Evolutionary conservation across 30 jellyfish, hydroid and myxozoan genomes (phyloP).

Genomic region (Sanderia malayensis): DNA sequence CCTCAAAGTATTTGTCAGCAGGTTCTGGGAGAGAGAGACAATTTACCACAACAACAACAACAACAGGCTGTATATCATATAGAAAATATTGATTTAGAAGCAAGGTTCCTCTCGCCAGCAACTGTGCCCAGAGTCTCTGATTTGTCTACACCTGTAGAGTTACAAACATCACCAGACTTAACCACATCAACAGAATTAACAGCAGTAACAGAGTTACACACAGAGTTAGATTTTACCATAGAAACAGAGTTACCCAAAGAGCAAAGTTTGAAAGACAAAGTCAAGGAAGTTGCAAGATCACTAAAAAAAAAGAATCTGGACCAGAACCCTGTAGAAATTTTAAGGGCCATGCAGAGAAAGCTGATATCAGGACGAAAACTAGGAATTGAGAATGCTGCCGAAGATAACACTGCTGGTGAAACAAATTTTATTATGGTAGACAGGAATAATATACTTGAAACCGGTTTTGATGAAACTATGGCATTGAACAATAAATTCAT

Average conservation of each 20-base stretch:
- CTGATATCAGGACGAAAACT: not conserved
- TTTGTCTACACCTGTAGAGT: not conserved
- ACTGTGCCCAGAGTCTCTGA: not conserved
- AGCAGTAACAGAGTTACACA: not conserved
- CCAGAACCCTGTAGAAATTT: constrained; percentile 10
- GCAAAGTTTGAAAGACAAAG: constrained; percentile 4
- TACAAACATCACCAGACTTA: not conserved
- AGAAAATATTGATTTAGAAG: not conserved
- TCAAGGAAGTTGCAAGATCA: constrained; percentile 8
- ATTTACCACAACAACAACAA: not conserved
- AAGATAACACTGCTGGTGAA: not conserved
- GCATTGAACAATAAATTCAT: constrained; percentile 14
- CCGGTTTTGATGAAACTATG: constrained; percentile 24
- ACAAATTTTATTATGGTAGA: constrained; percentile 37
- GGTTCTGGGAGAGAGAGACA: not conserved
- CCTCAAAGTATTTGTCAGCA: too few species aligned
- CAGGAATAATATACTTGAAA: constrained; percentile 9
- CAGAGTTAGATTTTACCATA: not conserved
- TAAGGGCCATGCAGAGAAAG: constrained; percentile 3
- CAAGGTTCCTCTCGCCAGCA: not conserved
- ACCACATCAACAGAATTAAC: not conserved
- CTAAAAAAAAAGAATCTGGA: not conserved
- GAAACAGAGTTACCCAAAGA: constrained; percentile 1
- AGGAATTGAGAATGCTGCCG: not conserved
- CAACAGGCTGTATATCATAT: not conserved